A percentile compares a stretch with the other conserved stretches of the same genome.
phyloP scores from a whole-genome alignment of 2,888 invertebrate genomes.

The Rotaria sp. region DNA sequence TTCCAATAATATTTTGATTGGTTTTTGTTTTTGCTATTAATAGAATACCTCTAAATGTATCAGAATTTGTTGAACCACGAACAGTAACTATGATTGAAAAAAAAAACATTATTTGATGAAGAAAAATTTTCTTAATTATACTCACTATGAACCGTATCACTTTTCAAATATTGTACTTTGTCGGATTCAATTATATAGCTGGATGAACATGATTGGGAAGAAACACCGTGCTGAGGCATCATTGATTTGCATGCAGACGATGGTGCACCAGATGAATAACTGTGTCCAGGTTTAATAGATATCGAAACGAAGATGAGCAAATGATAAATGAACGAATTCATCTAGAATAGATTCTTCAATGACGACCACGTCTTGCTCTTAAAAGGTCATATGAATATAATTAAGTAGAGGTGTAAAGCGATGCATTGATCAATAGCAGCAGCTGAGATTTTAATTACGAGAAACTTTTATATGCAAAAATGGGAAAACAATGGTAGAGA shows the following conservation, averaged over 20 bases:
- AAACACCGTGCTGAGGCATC: not conserved
- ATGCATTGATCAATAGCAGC: too few relatives aligned
- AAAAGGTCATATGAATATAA: not conserved
- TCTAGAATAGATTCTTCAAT: not conserved
- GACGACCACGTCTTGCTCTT: too few relatives aligned
- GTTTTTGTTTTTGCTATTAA: not conserved
- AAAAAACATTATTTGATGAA: not conserved
- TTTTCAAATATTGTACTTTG: not conserved
- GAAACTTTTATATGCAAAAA: too few relatives aligned
- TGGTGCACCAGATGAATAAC: not conserved
- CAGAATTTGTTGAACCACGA: not conserved
- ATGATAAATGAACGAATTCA: not conserved
- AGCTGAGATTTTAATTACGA: too few relatives aligned
- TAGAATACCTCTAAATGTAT: not conserved
- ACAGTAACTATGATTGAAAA: not conserved
- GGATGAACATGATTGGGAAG: not conserved
- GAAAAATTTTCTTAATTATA: not conserved
- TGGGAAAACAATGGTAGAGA: too few relatives aligned
- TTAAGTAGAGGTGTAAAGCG: not conserved
- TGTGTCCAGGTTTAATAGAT: not conserved
- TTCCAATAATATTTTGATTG: not conserved
- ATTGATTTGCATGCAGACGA: not conserved
- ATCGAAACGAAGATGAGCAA: not conserved
- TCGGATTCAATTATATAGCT: not conserved
- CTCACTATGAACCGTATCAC: not conserved